Evolutionary conservation across 2,113 vertebrate species (phyloP).

Genomic region (Barbus barbus): DNA sequence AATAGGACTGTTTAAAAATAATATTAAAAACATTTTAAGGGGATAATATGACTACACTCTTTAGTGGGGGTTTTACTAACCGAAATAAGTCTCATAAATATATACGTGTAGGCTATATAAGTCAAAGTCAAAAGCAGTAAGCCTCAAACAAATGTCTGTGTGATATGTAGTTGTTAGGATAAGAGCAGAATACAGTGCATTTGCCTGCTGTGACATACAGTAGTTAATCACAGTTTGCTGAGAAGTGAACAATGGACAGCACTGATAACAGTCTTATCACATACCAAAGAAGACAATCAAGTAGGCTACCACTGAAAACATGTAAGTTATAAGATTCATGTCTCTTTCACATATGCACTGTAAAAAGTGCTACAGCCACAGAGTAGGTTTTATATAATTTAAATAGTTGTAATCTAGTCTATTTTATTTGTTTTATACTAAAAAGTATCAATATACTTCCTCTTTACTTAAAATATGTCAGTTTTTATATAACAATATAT

Average conservation of each 20-base stretch:
- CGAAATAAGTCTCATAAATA: too few species aligned
- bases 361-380: too few species aligned
- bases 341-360: too few species aligned
- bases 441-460: too few species aligned
- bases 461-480: too few species aligned
- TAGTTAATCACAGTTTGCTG: conserved; percentile 56
- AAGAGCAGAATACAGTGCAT: conserved; percentile 60
- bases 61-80: too few species aligned
- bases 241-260: conserved; percentile 59
- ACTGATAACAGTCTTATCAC: conserved; percentile 73
- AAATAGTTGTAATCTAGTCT: too few species aligned
- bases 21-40: not conserved
- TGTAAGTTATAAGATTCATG: conserved; percentile 36
- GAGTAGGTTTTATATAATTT: too few species aligned
- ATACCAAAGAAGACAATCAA: conserved; percentile 61
- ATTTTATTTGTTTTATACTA: too few species aligned
- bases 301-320: conserved; percentile 42
- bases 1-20: too few species aligned
- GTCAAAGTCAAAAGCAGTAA: not conserved
- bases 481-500: too few species aligned
- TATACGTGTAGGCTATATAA: too few species aligned
- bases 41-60: not conserved
- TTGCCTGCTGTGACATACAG: conserved; percentile 69
- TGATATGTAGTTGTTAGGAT: conserved; percentile 41
- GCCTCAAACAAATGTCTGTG: conserved; percentile 10